Evolutionary conservation across 2,888 invertebrate genomes (phyloP), one percentile per base, ranked within the genome.

Genomic region (Eupelmus urozonus): DNA sequence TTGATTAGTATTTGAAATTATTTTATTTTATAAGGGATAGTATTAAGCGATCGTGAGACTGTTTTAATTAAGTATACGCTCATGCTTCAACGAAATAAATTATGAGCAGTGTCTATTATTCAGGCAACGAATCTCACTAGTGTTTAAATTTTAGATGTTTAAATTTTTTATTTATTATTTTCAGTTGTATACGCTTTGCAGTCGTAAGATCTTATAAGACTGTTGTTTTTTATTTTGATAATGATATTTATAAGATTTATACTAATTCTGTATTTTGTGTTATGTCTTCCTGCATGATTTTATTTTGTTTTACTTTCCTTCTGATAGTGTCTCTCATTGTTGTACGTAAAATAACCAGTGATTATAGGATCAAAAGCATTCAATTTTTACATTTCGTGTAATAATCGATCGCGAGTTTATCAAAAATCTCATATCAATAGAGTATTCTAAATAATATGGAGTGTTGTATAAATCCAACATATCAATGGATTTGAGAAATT

Each of bases 181-280:
- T 45, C n/a, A 27, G n/a, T 70, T 34, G 18, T 57, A 29, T 34
- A 49, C 16, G 13, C 55, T 27, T 27, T 40, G 13, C 73, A 78
- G 69, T 70, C 62, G 1, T 74, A 63, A 49, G 34, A 67, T 18
- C 45, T 42, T 63, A 57, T 63, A 69, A 73, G 78, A 73, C 78
- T 78, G 78, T 73, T 62, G 20, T 25, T 55, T 76, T 72, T 60
- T 66, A n/a, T 66, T 75, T 75, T 79, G 2, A 67, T 70, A 70
- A 27, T 57, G 53, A 51, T 76, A 73, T 79, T 69, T 76, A 59
- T 76, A 59, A 73, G 25, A 71, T 76, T 72, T 72, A 42, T 76
- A 62, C 7, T 70, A 69, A 27, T 25, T 51, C 53, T 70, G 51
- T 73, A 23, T 60, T 75, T 76, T 67, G 20, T 49, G 49, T 67